phyloP scores from a whole-genome alignment of 2,888 invertebrate genomes.

The Nymphalis polychloros region DNA sequence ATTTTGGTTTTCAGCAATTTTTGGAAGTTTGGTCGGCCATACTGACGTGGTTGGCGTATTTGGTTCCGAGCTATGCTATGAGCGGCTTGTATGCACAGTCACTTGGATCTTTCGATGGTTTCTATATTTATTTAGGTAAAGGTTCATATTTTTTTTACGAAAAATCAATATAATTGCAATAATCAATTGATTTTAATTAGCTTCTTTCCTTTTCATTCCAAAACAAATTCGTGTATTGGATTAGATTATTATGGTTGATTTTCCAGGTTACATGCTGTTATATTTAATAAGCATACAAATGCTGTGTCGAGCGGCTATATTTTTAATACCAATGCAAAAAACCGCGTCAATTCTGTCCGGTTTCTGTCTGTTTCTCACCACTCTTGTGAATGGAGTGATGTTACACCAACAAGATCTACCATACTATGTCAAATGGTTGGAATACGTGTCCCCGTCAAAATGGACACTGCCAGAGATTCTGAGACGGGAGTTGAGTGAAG shows the following conservation, averaged over 20 bases:
- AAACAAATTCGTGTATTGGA: too few species aligned
- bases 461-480: constrained; percentile 87
- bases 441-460: constrained; percentile 86
- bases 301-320: constrained; percentile 84
- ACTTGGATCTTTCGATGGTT: constrained; percentile 84
- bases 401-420: constrained; percentile 86
- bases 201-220: too few species aligned
- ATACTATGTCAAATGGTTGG: constrained; percentile 84
- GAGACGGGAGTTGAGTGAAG: constrained; percentile 84
- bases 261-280: constrained; percentile 86
- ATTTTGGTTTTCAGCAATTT: constrained; percentile 82
- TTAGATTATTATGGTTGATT: not conserved
- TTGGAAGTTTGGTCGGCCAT: constrained; percentile 89
- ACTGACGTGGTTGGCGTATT: constrained; percentile 90
- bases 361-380: constrained; percentile 81
- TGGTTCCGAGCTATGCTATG: constrained; percentile 95
- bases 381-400: constrained; percentile 85
- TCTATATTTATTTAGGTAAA: constrained; percentile 86
- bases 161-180: not conserved
- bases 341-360: constrained; percentile 84
- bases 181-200: not conserved
- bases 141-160: not conserved
- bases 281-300: constrained; percentile 87
- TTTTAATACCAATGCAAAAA: constrained; percentile 85
- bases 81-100: constrained; percentile 89